These are phyloP conservation scores for Harpalus rufipes DNA, from an alignment of 2,888 invertebrate species.

Conservation along the genomic window DNA sequence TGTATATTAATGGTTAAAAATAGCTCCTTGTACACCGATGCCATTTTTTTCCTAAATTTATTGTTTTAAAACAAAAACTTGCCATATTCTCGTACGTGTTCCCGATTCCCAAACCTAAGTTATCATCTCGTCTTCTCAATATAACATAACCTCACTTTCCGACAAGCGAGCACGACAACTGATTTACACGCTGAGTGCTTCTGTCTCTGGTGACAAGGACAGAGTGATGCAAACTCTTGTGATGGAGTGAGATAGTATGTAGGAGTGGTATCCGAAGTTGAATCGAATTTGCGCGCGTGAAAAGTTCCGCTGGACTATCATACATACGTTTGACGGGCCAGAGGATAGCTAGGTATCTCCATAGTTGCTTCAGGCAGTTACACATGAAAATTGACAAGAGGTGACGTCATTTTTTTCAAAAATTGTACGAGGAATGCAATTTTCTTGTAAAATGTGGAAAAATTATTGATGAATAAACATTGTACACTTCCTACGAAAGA, in stretches of 20 bases:
- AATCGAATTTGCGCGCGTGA: conserved; percentile 45
- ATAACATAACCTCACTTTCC: conserved; percentile 52
- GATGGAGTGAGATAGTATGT: background rate
- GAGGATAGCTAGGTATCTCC: background rate
- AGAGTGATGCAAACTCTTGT: background rate
- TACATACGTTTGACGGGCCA: conserved; percentile 44
- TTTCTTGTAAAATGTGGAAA: too few relatives aligned
- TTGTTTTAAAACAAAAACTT: too few relatives aligned
- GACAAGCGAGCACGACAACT: conserved; percentile 43
- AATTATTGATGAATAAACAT: too few relatives aligned
- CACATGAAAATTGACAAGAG: conserved; percentile 30
- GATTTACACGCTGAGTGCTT: conserved; percentile 52
- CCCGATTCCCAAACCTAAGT: background rate
- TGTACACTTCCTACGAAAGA: too few relatives aligned
- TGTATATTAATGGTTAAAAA: too few relatives aligned
- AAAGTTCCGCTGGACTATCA: conserved; percentile 46
- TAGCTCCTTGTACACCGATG: too few relatives aligned
- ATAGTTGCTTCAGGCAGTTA: background rate
- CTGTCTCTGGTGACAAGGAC: conserved; percentile 15
- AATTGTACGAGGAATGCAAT: background rate
- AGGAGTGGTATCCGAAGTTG: conserved; percentile 4
- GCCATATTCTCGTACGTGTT: background rate
- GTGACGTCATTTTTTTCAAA: background rate
- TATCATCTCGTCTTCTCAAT: conserved; percentile 23
- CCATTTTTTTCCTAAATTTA: too few relatives aligned